Evolutionary conservation across 2,888 invertebrate species (phyloP).

Genomic region (Stenoptilia bipunctidactyla): DNA sequence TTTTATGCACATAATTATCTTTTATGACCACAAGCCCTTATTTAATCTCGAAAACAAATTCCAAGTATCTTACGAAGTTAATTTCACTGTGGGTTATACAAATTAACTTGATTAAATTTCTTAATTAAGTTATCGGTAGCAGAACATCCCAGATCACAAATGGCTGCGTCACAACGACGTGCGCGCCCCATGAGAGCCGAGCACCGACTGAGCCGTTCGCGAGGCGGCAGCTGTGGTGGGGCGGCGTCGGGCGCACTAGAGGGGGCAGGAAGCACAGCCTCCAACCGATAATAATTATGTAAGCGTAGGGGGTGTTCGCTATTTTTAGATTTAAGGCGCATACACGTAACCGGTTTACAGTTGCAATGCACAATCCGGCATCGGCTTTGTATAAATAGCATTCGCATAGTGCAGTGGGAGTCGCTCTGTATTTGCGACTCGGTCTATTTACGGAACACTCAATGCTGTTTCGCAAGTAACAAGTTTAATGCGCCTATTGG

Average conservation of each 20-base stretch:
- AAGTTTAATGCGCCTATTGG: conserved; percentile 25
- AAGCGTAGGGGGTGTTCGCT: conserved; percentile 51
- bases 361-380: conserved; percentile 18
- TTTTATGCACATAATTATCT: not conserved
- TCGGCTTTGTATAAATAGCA: conserved; percentile 31
- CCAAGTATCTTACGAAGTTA: not conserved
- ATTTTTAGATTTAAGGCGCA: conserved; percentile 50
- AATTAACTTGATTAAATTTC: not conserved
- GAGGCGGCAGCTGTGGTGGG: conserved; percentile 5
- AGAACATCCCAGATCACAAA: not conserved
- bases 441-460: conserved; percentile 42
- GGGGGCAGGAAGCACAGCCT: conserved; percentile 50
- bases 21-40: no score
- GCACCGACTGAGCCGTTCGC: conserved; percentile 6
- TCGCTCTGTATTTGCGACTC: conserved; percentile 24
- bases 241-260: conserved; percentile 13
- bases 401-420: conserved; percentile 25
- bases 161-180: not conserved
- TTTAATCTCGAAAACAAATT: not conserved
- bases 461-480: conserved; percentile 32
- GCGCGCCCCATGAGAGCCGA: not conserved
- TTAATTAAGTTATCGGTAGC: not conserved
- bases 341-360: conserved; percentile 34
- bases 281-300: conserved; percentile 58
- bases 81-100: not conserved